Base-by-base conservation (phyloP, 2,113 vertebrate species). In the Scolopax mira region DNA sequence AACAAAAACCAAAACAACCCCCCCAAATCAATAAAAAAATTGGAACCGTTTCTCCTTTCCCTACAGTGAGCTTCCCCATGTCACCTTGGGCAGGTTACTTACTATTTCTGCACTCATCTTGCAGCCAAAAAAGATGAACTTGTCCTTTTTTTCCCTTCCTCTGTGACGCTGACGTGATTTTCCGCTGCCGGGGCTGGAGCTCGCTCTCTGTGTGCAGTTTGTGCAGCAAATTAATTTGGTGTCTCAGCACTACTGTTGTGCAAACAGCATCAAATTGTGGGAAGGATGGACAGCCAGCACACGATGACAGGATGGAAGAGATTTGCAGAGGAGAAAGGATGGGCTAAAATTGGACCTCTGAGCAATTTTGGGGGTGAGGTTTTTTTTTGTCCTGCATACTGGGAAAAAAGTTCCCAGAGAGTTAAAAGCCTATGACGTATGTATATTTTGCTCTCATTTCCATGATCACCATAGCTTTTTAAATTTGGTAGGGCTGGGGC, bases 111-210 rank as follows among this genome's bases (percentile, higher is more conserved):
- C 31, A 2, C 44, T 70, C 19, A 55, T 44, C 49, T 70, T 8
- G 5, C 18, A 16, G 4, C 44, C 11, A 3, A 31, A 49, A 30
- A 15, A 9, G 4, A 13, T 0, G 9, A 46, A 17, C 11, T 33
- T 21, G n/a, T 31, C 67, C 41, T 62, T 66, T 73, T 49, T 37
- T 27, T 25, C 57, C 54, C 64, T 52, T n/a, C 33, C 0, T 1
- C 25, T 42, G 8, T 4, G 35, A 4, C 18, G 1, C 0, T 18
- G 80, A 10, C 9, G 37, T 44, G 64, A 65, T 57, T 89, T 75
- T 35, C 71, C 31, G 25, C 44, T 73, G 64, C 87, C 2, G 1
- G 58, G 57, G 58, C 70, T 13, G 24, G 52, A 19, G 6, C 14
- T 1, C 1, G 0, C 42, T 62, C 51, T 55, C 22, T 21, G 1